Evolutionary conservation across 1,140 invertebrate genomes (phyloP).

Genomic region (Drosophila novamexicana): DNA sequence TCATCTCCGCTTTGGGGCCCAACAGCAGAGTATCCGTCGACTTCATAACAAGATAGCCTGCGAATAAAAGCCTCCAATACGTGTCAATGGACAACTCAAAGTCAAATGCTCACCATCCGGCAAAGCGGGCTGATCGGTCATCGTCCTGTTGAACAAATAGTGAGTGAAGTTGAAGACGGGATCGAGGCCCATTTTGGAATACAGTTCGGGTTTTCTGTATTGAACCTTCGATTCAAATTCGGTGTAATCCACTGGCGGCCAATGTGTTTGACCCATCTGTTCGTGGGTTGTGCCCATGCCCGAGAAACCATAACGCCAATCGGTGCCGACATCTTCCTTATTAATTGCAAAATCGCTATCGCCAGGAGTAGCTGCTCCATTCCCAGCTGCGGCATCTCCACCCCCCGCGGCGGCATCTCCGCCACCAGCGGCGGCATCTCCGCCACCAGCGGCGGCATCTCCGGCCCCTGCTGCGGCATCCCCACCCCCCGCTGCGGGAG

Average conservation of each 20-base stretch:
- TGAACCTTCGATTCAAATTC: slow-evolving; percentile 3
- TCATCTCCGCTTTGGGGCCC: slow-evolving; percentile 78
- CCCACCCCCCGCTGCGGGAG: too few species aligned
- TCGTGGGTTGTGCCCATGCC: slow-evolving; percentile 58
- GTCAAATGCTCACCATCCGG: not conserved
- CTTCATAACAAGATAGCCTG: slow-evolving; percentile 65
- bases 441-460: too few species aligned
- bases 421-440: not conserved
- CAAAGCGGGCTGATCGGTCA: slow-evolving; percentile 28
- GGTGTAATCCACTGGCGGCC: slow-evolving; percentile 30
- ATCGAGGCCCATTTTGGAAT: slow-evolving; percentile 13
- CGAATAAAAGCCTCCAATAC: not conserved
- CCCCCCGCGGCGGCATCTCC: not conserved
- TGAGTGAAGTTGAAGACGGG: slow-evolving; percentile 51
- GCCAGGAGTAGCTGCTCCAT: too few species aligned
- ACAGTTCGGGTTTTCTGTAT: not conserved
- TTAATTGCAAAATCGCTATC: too few species aligned
- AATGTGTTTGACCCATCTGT: slow-evolving; percentile 51
- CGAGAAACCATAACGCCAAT: not conserved
- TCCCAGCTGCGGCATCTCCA: not conserved
- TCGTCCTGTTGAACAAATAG: slow-evolving; percentile 29
- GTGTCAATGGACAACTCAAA: not conserved
- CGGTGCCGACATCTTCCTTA: not conserved
- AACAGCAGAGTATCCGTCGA: slow-evolving; percentile 38
- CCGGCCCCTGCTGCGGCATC: too few species aligned